Conservation (phyloP, 2,888 invertebrate species). For the Thymelicus sylvestris region DNA sequence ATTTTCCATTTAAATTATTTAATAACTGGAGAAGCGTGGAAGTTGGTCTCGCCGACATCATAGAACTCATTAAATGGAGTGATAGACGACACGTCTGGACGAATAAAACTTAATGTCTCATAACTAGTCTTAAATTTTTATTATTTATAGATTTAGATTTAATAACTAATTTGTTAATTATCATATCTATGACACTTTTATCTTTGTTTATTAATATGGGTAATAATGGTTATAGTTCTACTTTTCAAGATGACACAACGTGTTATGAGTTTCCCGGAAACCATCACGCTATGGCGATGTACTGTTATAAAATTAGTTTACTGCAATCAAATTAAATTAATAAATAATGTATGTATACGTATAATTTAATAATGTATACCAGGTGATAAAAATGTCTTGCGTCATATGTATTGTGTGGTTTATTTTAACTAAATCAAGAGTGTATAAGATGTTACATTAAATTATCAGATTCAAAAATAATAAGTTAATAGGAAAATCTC, state of each 20-base stretch:
- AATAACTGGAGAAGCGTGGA: neutral
- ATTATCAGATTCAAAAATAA: too few relatives aligned
- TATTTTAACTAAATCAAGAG: too few relatives aligned
- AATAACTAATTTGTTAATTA: conserved; percentile 8
- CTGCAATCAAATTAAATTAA: too few relatives aligned
- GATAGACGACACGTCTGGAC: neutral
- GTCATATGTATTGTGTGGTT: too few relatives aligned
- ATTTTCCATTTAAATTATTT: too few relatives aligned
- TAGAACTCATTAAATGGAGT: neutral
- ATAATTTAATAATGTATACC: too few relatives aligned
- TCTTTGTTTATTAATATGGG: conserved; percentile 17
- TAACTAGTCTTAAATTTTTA: neutral
- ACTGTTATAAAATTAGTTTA: too few relatives aligned
- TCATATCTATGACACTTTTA: neutral
- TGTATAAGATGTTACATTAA: too few relatives aligned
- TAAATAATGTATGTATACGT: too few relatives aligned
- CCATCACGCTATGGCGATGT: neutral
- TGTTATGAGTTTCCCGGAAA: neutral
- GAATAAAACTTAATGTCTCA: neutral
- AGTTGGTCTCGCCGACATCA: neutral
- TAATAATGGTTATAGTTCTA: neutral
- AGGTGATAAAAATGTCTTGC: too few relatives aligned
- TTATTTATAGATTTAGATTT: conserved; percentile 13
- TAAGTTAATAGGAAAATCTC: too few relatives aligned
- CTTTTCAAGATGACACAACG: neutral